Conservation (phyloP, 2,113 vertebrate species). For the Polypterus senegalus region DNA sequence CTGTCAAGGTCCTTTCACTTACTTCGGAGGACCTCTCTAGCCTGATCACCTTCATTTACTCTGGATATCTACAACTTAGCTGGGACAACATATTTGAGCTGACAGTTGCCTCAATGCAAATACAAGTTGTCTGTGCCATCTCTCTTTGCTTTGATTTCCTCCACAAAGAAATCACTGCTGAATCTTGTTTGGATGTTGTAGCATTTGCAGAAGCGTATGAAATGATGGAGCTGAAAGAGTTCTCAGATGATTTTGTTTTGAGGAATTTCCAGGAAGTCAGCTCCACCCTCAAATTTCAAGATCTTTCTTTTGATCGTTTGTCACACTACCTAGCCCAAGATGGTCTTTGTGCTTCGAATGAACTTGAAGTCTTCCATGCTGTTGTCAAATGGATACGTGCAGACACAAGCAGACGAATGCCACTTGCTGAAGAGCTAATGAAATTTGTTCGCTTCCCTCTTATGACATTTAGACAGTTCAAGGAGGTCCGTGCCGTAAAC, state of each 20-base stretch:
- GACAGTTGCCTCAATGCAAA: slow-evolving; percentile 59
- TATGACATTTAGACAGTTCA: slow-evolving; percentile 76
- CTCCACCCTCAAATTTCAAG: slow-evolving; percentile 52
- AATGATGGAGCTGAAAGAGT: slow-evolving; percentile 45
- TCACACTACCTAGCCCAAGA: slow-evolving; percentile 53
- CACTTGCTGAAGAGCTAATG: slow-evolving; percentile 50
- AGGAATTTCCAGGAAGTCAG: slow-evolving; percentile 63
- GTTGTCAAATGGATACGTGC: slow-evolving; percentile 61
- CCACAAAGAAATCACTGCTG: slow-evolving; percentile 42
- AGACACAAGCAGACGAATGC: slow-evolving; percentile 41
- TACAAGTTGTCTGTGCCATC: slow-evolving; percentile 65
- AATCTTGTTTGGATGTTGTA: slow-evolving; percentile 56
- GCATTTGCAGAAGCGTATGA: slow-evolving; percentile 58
- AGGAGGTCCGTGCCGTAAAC: slow-evolving; percentile 56
- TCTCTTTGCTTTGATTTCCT: slow-evolving; percentile 64
- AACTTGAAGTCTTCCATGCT: slow-evolving; percentile 64
- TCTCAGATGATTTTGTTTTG: slow-evolving; percentile 59
- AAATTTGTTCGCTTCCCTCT: slow-evolving; percentile 67
- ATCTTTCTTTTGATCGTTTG: slow-evolving; percentile 52
- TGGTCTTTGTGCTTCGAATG: slow-evolving; percentile 55
- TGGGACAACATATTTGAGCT: slow-evolving; percentile 67
- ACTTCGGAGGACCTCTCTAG: slow-evolving; percentile 48
- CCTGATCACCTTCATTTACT: slow-evolving; percentile 66
- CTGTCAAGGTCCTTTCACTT: slow-evolving; percentile 36
- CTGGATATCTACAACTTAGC: slow-evolving; percentile 45